Conservation (phyloP, 2,113 vertebrate genomes). For the Halichoerus grypus region DNA sequence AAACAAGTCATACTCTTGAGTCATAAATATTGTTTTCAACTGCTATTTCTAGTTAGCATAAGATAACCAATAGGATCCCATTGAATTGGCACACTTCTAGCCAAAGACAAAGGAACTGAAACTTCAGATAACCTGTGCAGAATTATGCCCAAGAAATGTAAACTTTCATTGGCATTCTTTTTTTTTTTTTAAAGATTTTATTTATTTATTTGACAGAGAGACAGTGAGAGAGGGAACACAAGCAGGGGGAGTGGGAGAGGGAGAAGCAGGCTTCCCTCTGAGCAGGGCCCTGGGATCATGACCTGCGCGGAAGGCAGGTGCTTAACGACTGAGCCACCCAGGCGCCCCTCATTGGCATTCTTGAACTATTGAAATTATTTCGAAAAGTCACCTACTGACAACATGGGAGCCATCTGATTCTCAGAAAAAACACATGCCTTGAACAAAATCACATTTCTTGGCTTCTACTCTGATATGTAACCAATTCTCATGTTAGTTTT, state of each 20-base stretch:
- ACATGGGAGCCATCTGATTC: neutral
- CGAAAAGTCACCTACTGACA: neutral
- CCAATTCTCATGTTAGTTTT: neutral
- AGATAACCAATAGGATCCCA: neutral
- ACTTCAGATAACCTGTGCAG: neutral
- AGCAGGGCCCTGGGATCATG: too few species aligned
- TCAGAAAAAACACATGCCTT: neutral
- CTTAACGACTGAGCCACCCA: too few species aligned
- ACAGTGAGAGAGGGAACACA: too few species aligned
- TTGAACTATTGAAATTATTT: slow-evolving; percentile 8
- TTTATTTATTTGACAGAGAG: too few species aligned
- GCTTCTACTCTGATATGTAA: neutral
- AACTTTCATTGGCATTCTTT: neutral
- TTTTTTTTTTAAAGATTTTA: too few species aligned
- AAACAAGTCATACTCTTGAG: neutral
- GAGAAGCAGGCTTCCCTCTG: too few species aligned
- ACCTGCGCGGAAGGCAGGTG: too few species aligned
- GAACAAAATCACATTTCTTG: slow-evolving; percentile 7
- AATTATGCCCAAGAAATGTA: neutral
- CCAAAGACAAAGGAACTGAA: neutral
- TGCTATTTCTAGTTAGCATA: neutral
- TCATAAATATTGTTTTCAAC: neutral
- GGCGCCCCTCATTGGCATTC: neutral
- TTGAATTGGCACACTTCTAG: neutral
- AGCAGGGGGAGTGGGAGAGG: too few species aligned